Evolutionary conservation across 2,797 vertebrate species (phyloP).

Genomic region (Aldrovandia affinis): DNA sequence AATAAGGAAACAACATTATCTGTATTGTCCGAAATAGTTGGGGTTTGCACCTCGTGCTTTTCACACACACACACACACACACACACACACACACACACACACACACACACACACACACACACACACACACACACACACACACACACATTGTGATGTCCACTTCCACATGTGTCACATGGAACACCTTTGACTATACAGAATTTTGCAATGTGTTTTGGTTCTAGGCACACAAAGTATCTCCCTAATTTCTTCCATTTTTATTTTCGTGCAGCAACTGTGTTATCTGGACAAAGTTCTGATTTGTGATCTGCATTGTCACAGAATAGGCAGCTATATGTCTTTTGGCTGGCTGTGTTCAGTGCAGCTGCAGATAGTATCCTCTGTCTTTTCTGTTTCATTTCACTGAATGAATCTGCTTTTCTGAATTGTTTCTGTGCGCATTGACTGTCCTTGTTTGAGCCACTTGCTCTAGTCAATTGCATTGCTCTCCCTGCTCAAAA

Average conservation of each 20-base stretch:
- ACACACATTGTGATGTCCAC: constrained; percentile 20
- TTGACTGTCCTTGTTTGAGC: not conserved
- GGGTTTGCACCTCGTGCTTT: not conserved
- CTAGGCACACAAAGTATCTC: no score
- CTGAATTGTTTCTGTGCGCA: not conserved
- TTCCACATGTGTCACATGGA: constrained; percentile 15
- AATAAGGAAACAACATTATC: constrained; percentile 18
- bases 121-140: no score
- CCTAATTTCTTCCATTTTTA: no score
- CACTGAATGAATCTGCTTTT: not conserved
- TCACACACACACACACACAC: no score
- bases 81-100: no score
- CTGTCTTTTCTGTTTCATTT: constrained; percentile 4
- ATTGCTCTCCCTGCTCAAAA: no score
- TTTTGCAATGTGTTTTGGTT: no score
- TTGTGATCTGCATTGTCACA: constrained; percentile 28
- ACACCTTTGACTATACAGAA: no score
- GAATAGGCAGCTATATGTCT: constrained; percentile 22
- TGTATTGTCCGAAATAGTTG: not conserved
- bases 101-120: no score
- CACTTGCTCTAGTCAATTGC: constrained; percentile 7
- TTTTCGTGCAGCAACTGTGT: no score
- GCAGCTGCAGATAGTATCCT: constrained; percentile 33
- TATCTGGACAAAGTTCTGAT: constrained; percentile 3
- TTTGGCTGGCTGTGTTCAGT: constrained; percentile 33